Evolutionary conservation across 2,797 vertebrate species (phyloP).

Genomic region (Epinephelus malabaricus): DNA sequence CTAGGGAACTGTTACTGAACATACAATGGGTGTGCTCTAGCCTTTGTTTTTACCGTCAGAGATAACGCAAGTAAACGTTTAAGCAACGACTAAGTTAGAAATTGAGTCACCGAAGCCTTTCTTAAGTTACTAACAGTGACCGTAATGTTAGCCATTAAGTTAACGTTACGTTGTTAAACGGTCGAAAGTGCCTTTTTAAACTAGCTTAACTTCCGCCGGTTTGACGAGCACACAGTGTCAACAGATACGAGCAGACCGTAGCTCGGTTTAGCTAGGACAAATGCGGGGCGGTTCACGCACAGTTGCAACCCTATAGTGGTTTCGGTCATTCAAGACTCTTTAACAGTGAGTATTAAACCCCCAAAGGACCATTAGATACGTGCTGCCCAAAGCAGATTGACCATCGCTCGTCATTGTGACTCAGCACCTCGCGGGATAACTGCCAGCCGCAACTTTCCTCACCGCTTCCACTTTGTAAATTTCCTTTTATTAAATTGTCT

Average conservation of each 20-base stretch:
- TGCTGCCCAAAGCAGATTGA: neutral
- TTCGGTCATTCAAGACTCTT: neutral
- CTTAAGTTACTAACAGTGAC: neutral
- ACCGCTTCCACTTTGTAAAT: neutral
- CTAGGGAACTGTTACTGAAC: neutral
- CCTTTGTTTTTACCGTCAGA: neutral
- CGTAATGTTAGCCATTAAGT: no score
- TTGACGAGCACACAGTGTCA: neutral
- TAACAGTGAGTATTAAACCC: neutral
- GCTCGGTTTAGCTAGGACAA: neutral
- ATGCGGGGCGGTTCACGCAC: neutral
- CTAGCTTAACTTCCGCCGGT: conserved; percentile 32
- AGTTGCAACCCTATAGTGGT: fast-evolving
- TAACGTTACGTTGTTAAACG: fast-evolving
- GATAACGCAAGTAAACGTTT: neutral
- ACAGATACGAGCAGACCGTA: neutral
- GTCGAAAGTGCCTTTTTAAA: neutral
- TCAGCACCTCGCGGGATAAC: neutral
- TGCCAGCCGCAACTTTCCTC: neutral
- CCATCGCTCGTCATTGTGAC: conserved; percentile 7
- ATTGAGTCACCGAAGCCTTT: neutral
- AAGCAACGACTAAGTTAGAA: neutral
- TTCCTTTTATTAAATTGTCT: neutral
- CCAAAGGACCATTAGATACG: neutral
- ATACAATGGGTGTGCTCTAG: neutral